Evolutionary conservation across 2,797 vertebrate species (phyloP), one percentile per base, ranked within the genome.

Genomic region (Scolopax bukidnonensis): DNA sequence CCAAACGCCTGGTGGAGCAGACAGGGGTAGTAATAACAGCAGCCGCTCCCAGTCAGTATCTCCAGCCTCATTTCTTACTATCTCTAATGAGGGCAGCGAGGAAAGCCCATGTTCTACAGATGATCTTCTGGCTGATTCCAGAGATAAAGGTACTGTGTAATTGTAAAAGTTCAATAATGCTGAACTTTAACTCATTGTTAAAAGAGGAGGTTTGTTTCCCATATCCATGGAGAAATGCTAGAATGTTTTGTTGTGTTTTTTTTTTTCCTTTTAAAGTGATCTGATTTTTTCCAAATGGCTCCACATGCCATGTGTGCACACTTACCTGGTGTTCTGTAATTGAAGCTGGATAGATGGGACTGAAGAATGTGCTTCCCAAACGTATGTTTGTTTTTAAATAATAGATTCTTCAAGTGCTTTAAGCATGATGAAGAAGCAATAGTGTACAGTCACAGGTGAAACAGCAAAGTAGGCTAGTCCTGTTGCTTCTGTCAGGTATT

Each of bases 31-130:
- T 96, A 99, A 99, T 98, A 98, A 98, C 98, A 99, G 99, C 97
- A 99, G 99, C 98, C 99, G 99, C 15, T 99, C 99, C 2, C 99
- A 99, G 97, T 99, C 99, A 5, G 99, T 99, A 36, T 99, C 99
- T 13, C 99, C 99, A 57, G 98, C 98, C 32, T 98, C 98, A 0
- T 99, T 99, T 98, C 99, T 99, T 89, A 99, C 99, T 75, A 98
- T 99, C 95, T 98, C 99, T 87, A 99, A 98, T 0, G 99, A 99
- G 94, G 97, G 98, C 32, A 98, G 98, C 1, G 99, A 98, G 78
- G 99, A 99, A 97, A 99, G 99, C 94, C 99, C 99, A 1, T 99
- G 98, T n/a, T 96, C 97, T 24, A 91, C 97, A 7, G 99, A 99
- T 23, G 98, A 99, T 95, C 97, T 98, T 51, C 98, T 98, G 43